These are phyloP conservation scores for Panagrolaimus sp. DNA, from an alignment of 1,140 invertebrate genomes.

Conservation along the genomic window DNA sequence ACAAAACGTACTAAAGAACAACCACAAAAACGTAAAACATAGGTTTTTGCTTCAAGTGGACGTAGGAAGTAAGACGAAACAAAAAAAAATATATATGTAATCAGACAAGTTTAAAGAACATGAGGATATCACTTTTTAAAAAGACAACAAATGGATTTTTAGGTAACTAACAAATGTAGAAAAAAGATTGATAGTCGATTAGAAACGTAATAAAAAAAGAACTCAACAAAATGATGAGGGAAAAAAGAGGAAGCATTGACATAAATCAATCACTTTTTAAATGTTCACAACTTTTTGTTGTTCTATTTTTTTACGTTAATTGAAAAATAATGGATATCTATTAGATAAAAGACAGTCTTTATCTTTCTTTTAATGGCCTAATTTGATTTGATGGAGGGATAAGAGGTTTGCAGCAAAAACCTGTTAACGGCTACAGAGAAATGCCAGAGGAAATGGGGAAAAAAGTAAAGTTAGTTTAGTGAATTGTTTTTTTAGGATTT, in stretches of 20 bases:
- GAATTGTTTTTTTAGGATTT: too few relatives aligned
- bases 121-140: neutral
- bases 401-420: neutral
- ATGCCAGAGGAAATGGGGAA: too few relatives aligned
- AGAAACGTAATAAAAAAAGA: neutral
- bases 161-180: neutral
- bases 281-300: constrained; percentile 47
- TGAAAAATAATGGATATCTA: constrained; percentile 69
- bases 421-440: too few relatives aligned
- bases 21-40: neutral
- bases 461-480: too few relatives aligned
- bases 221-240: neutral
- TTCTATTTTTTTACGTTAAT: constrained; percentile 72
- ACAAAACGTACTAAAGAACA: neutral
- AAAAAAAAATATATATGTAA: neutral
- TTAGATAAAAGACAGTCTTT: constrained; percentile 62
- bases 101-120: neutral
- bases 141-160: too few relatives aligned
- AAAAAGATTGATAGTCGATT: neutral
- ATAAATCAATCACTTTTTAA: neutral
- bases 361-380: neutral
- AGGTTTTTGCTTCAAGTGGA: neutral
- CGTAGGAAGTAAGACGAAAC: neutral
- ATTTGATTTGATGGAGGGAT: neutral
- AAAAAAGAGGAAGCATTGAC: neutral